Conservation (phyloP, 2,888 invertebrate species). For the Petrophora chlorosata region DNA sequence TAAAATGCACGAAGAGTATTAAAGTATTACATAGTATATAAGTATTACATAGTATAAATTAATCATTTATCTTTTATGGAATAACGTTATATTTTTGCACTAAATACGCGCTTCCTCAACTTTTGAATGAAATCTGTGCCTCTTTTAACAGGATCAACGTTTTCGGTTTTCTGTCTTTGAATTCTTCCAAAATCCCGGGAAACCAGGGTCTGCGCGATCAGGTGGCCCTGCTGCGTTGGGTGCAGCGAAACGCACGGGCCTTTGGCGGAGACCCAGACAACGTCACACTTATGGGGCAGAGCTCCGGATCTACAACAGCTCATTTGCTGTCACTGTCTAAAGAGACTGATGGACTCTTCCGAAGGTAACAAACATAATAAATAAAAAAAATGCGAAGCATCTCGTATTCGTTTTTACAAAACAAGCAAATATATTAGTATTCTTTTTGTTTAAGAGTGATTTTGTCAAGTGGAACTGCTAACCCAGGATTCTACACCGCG, state of each 20-base stretch:
- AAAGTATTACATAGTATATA: too few species aligned
- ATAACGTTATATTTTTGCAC: too few species aligned
- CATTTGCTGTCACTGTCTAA: slow-evolving; percentile 64
- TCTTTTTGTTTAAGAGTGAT: slow-evolving; percentile 16
- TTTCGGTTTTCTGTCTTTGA: slow-evolving; percentile 74
- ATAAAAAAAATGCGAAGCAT: too few species aligned
- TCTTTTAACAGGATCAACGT: slow-evolving; percentile 61
- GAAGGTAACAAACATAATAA: slow-evolving; percentile 53
- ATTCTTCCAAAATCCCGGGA: slow-evolving; percentile 64
- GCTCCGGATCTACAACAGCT: slow-evolving; percentile 63
- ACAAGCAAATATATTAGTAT: neutral
- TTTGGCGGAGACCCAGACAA: slow-evolving; percentile 72
- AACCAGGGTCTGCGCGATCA: slow-evolving; percentile 74
- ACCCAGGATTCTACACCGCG: slow-evolving; percentile 13
- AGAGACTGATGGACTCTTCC: slow-evolving; percentile 61
- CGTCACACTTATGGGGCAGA: slow-evolving; percentile 49
- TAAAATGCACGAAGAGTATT: too few species aligned
- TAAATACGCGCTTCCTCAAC: too few species aligned
- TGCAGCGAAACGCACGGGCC: slow-evolving; percentile 57
- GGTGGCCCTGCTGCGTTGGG: slow-evolving; percentile 70
- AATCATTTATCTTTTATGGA: too few species aligned
- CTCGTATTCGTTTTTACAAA: too few species aligned
- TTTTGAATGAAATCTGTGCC: neutral
- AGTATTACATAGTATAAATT: too few species aligned
- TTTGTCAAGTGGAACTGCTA: slow-evolving; percentile 40